Base-by-base conservation (phyloP, 2,797 vertebrate species). In the Salarias fasciatus region DNA sequence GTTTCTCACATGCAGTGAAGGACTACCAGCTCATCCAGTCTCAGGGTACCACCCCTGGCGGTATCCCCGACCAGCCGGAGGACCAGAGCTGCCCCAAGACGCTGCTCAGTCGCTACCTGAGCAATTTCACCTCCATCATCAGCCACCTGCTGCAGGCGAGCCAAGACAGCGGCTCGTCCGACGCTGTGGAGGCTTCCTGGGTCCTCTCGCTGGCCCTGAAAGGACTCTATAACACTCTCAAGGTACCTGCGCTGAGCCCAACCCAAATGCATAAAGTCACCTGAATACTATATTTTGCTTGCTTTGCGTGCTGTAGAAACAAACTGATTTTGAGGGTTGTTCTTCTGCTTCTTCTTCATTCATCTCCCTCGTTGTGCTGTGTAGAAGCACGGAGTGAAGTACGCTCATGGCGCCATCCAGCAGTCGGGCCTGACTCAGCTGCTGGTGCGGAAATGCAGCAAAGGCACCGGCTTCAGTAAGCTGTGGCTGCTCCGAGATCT, bases 381-480 rank as follows among this genome's bases (percentile, higher is more conserved):
- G 24, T 83, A 99, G 97, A 95, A 93, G 65, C 95, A 96, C 0
- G 93, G 94, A 14, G 95, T 97, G 72, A 92, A 94, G 62, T 92
- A 95, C 61, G 90, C 94, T 15, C 95, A 97, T 50, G 84, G 92
- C 30, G 94, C 94, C 71, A 95, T 99, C 69, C 94, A 96, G 60
- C 91, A 93, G 67, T 94, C 95, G 0, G 96, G 94, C 10, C 90
- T 99, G 55, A 94, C 95, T 43, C 96, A 97, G 85, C 91, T 99
- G 56, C 91, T 99, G 41, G 97, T 99, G 77, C 95, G 95, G 77
- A 99, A 97, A 82, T 97, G 98, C 82, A 98, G 97, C 86, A 99
- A 98, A 84, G 98, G 97, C 8, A 99, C 98, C 0, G 98, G 98
- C 63, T 99, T 99, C 88, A 99, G 96, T 83, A 99, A 99, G 85